phyloP scores from a whole-genome alignment of 1,140 invertebrate genomes.

The Drosophila pseudoobscura region DNA sequence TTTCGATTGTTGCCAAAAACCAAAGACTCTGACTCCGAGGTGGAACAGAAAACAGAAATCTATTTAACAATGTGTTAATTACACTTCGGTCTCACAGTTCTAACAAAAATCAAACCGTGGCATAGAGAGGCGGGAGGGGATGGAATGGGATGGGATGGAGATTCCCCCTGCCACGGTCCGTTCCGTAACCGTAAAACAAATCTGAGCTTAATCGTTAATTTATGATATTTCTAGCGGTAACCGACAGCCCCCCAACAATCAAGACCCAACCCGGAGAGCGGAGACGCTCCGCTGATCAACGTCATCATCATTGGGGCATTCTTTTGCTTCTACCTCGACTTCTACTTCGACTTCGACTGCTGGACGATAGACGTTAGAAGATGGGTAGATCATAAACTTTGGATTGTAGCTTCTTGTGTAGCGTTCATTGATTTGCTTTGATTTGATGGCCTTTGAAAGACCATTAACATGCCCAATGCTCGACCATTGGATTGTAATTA shows the following conservation, averaged over 20 bases:
- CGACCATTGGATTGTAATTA: constrained; percentile 46
- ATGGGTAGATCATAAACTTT: constrained; percentile 65
- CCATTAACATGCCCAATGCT: constrained; percentile 41
- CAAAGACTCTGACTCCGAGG: background rate
- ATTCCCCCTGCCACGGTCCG: constrained; percentile 2
- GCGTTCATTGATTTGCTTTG: constrained; percentile 34
- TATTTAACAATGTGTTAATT: constrained; percentile 79
- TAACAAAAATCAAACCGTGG: constrained; percentile 19
- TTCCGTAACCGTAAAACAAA: constrained; percentile 65
- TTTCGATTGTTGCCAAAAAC: constrained; percentile 44
- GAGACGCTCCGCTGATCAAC: constrained; percentile 60
- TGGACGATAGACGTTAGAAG: constrained; percentile 10
- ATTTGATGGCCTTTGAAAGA: constrained; percentile 47
- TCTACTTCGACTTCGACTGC: background rate
- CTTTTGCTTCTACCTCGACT: background rate
- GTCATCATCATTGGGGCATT: constrained; percentile 36
- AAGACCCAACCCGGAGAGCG: constrained; percentile 30
- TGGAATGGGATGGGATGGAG: too few species aligned
- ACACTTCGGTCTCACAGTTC: constrained; percentile 42
- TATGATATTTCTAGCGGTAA: constrained; percentile 78
- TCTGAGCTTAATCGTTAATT: constrained; percentile 80
- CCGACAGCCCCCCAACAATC: constrained; percentile 61
- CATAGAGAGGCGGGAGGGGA: background rate
- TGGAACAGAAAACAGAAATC: constrained; percentile 17
- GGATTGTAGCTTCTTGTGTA: background rate